Percentiles rank a stretch among this genome's conserved stretches.
Evolutionary conservation across 2,113 vertebrate genomes (phyloP).

Genomic region (Salvator merianae): DNA sequence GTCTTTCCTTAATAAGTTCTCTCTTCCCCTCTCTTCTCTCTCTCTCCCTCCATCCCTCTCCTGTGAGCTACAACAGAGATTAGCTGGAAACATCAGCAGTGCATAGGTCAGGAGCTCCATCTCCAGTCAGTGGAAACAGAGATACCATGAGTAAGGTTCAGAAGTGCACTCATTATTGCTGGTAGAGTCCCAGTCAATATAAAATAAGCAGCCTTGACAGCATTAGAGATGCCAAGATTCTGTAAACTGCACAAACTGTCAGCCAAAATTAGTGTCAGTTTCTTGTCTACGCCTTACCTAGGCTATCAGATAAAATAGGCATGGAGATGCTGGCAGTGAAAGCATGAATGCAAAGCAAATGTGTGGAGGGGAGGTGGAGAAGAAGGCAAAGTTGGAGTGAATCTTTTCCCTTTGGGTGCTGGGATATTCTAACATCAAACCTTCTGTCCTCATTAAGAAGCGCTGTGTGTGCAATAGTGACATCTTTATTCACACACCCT

Average conservation of each 20-base stretch:
- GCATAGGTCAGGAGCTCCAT: neutral
- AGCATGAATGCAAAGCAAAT: conserved; percentile 11
- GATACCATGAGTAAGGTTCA: neutral
- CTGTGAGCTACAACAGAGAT: neutral
- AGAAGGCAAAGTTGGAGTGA: conserved; percentile 40
- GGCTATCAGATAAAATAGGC: conserved; percentile 30
- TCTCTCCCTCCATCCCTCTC: too few relatives aligned
- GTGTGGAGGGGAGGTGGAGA: neutral
- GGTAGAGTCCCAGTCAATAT: neutral
- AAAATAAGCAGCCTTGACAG: conserved; percentile 17
- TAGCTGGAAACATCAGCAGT: neutral
- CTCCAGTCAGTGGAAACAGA: neutral
- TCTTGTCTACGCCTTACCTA: conserved; percentile 35
- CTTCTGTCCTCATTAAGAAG: conserved; percentile 79
- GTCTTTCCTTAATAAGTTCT: neutral
- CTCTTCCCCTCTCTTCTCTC: too few relatives aligned
- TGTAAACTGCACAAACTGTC: conserved; percentile 7
- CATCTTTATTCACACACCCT: conserved; percentile 77
- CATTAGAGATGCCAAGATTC: conserved; percentile 19
- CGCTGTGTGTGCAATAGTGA: conserved; percentile 72
- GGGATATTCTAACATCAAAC: conserved; percentile 74
- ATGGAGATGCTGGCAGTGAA: conserved; percentile 13
- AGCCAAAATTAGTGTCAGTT: conserved; percentile 28
- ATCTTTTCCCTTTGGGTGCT: conserved; percentile 69
- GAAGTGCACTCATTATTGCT: neutral